Percentiles rank a stretch among this genome's conserved stretches.
Evolutionary conservation across 2,113 vertebrate genomes (phyloP).

Genomic region (Ahaetulla prasina): DNA sequence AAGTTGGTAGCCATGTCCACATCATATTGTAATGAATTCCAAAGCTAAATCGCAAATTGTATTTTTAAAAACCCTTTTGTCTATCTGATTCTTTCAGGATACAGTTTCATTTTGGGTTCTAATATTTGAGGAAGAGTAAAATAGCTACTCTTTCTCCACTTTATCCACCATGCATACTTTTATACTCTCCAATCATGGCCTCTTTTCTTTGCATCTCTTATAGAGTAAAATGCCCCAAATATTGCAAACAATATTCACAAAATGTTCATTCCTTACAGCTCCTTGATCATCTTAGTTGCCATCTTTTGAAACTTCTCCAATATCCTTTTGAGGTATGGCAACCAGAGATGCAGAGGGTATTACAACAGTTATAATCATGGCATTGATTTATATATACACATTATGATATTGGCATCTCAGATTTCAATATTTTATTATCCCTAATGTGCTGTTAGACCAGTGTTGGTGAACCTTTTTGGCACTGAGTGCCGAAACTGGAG

Average conservation of each 20-base stretch:
- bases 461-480: too few species aligned
- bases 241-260: not conserved
- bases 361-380: not conserved
- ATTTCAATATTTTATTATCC: not conserved
- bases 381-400: not conserved
- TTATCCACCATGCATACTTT: not conserved
- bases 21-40: not conserved
- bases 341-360: not conserved
- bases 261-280: not conserved
- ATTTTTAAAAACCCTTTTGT: not conserved
- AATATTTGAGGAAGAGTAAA: not conserved
- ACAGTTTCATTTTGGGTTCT: not conserved
- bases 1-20: not conserved
- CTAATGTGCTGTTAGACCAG: not conserved
- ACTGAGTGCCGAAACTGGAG: too few species aligned
- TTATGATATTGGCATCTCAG: not conserved
- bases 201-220: not conserved
- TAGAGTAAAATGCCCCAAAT: not conserved
- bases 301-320: not conserved
- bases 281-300: not conserved
- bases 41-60: not conserved
- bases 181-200: not conserved
- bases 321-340: not conserved
- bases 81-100: not conserved
- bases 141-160: not conserved